phyloP scores from a whole-genome alignment of 2,888 invertebrate genomes.

The Meliscaeva auricollis region DNA sequence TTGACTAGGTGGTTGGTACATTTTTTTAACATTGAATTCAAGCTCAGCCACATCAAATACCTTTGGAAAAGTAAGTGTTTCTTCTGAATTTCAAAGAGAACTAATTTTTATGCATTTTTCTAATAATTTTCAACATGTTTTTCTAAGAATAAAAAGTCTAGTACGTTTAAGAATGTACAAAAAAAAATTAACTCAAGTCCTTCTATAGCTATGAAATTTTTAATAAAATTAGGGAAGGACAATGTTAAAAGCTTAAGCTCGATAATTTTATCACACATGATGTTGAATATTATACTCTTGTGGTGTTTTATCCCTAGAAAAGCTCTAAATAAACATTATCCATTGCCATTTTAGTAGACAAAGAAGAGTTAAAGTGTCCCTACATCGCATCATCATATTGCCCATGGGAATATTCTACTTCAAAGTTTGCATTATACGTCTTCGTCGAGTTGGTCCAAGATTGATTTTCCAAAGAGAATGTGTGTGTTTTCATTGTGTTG shows the following conservation, averaged over 20 bases:
- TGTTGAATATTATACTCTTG: not conserved
- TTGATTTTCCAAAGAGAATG: constrained; percentile 2
- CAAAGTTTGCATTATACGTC: constrained; percentile 2
- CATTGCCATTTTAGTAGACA: not conserved
- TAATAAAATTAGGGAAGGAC: no score
- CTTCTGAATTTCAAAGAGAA: no score
- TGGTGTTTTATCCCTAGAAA: not conserved
- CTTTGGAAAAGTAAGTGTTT: no score
- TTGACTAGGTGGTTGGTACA: no score
- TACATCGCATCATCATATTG: not conserved
- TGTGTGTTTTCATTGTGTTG: not conserved
- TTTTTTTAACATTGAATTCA: no score
- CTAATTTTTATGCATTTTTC: no score
- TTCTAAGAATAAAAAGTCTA: no score
- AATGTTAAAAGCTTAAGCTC: not conserved
- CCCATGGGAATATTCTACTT: not conserved
- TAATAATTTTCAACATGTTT: no score
- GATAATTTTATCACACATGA: not conserved
- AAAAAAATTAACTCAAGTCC: no score
- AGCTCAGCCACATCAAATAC: no score
- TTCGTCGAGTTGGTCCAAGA: constrained; percentile 12
- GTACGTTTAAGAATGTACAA: no score
- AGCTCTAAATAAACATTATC: constrained; percentile 2
- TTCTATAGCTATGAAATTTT: no score
- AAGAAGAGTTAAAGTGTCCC: not conserved